Percentiles rank a stretch among this genome's conserved stretches.
Evolutionary conservation across 2,797 vertebrate genomes (phyloP).

Genomic region (Choloepus didactylus): DNA sequence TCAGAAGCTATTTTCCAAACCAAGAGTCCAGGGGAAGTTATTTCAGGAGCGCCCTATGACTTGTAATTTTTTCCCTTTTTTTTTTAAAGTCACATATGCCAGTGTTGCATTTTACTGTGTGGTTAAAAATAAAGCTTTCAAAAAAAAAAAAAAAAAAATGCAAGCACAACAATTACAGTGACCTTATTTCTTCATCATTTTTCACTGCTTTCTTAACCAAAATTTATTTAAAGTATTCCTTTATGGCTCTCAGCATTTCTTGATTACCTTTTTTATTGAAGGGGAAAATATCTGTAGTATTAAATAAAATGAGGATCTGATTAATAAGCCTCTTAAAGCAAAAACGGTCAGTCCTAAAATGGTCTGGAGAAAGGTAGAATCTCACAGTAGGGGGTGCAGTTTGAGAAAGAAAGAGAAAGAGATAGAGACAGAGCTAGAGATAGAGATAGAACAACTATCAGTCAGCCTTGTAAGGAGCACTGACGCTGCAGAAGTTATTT

Average conservation of each 20-base stretch:
- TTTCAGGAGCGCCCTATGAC: constrained; percentile 32
- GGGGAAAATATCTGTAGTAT: not conserved
- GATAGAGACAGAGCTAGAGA: not conserved
- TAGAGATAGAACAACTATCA: not conserved
- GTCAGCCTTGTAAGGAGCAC: not conserved
- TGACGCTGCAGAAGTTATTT: constrained; percentile 57
- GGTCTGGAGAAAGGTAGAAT: not conserved
- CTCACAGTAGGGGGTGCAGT: not conserved
- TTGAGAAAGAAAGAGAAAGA: not conserved
- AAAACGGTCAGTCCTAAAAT: not conserved
- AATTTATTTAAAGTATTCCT: constrained; percentile 81
- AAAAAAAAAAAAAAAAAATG: constrained; percentile 19
- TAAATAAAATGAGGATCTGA: constrained; percentile 73
- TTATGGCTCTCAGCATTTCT: constrained; percentile 76
- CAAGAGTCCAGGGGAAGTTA: constrained; percentile 47
- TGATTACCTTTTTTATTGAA: constrained; percentile 62
- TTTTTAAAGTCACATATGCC: constrained; percentile 2
- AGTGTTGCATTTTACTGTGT: constrained; percentile 70
- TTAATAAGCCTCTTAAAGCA: constrained; percentile 69
- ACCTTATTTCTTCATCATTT: constrained; percentile 77
- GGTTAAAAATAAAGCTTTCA: constrained; percentile 67
- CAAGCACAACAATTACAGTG: constrained; percentile 74
- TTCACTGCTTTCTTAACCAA: constrained; percentile 64
- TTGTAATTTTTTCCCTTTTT: constrained; percentile 21
- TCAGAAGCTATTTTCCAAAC: constrained; percentile 70